These are phyloP conservation scores for Pica pica DNA, from an alignment of 2,113 vertebrate species.

Conservation along the genomic window DNA sequence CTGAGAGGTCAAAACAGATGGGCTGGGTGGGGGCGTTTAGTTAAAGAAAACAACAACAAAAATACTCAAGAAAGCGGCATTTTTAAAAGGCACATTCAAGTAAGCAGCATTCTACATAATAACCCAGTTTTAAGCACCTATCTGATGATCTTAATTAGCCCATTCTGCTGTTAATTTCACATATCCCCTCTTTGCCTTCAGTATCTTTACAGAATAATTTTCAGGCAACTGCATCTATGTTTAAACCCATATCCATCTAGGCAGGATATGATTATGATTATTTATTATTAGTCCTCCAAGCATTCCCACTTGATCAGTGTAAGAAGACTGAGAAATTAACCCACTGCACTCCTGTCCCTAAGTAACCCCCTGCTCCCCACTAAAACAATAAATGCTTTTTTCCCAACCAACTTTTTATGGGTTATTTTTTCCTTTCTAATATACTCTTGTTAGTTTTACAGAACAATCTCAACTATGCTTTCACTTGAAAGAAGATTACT, in stretches of 20 bases:
- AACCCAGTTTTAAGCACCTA: conserved; percentile 37
- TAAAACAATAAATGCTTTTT: not conserved
- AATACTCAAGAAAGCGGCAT: not conserved
- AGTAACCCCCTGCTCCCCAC: not conserved
- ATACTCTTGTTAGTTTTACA: not conserved
- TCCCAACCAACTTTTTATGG: not conserved
- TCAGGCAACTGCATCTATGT: conserved; percentile 4
- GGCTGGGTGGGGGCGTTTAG: accelerated
- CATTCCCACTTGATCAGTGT: not conserved
- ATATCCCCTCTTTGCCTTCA: conserved; percentile 25
- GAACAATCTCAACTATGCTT: not conserved
- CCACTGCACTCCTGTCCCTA: not conserved
- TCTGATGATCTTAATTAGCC: conserved; percentile 57
- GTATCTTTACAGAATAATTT: conserved; percentile 38
- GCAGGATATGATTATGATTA: conserved; percentile 48
- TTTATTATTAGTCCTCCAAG: conserved; percentile 46
- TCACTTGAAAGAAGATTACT: not conserved
- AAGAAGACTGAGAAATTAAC: not conserved
- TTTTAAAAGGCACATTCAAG: not conserved
- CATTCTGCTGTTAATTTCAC: conserved; percentile 46
- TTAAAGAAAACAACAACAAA: not conserved
- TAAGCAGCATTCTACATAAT: not conserved
- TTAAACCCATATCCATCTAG: conserved; percentile 31
- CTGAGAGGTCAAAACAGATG: not conserved
- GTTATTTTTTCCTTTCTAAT: not conserved